Percentiles rank a stretch among this genome's conserved stretches.
phyloP scores from a whole-genome alignment of 2,113 vertebrate species.

The Myiozetetes cayanensis region DNA sequence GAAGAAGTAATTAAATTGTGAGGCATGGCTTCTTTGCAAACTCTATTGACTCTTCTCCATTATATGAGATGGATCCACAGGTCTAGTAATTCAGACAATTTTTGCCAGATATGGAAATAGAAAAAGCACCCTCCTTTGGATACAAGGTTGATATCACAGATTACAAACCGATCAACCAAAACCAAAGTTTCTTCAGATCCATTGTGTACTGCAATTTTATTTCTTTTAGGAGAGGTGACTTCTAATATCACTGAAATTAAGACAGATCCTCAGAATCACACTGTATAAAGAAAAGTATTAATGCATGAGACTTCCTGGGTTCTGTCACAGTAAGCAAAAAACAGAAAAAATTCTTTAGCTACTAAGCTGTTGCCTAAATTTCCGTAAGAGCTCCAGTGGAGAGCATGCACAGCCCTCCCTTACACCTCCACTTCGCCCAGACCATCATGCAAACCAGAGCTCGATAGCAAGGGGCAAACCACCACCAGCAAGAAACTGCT shows the following conservation, averaged over 20 bases:
- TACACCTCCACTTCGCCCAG: neutral
- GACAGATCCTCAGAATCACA: neutral
- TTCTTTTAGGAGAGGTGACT: neutral
- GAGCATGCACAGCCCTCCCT: neutral
- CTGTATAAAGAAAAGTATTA: neutral
- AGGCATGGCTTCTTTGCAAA: neutral
- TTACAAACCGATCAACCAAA: neutral
- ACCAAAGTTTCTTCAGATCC: neutral
- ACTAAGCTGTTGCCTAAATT: neutral
- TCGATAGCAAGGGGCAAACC: neutral
- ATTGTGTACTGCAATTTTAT: neutral
- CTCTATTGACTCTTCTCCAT: neutral
- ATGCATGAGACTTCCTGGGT: neutral
- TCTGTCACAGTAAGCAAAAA: neutral
- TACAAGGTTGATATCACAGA: neutral
- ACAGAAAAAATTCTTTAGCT: neutral
- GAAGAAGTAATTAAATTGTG: neutral
- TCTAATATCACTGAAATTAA: neutral
- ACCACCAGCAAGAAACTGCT: neutral
- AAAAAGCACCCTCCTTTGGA: neutral
- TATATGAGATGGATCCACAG: neutral
- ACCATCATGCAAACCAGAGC: neutral
- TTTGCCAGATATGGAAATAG: neutral
- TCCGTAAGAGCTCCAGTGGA: rapidly evolving
- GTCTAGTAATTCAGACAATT: neutral